Base-by-base conservation (phyloP, 2,888 invertebrate species). In the Zygothrica quintamaculata region DNA sequence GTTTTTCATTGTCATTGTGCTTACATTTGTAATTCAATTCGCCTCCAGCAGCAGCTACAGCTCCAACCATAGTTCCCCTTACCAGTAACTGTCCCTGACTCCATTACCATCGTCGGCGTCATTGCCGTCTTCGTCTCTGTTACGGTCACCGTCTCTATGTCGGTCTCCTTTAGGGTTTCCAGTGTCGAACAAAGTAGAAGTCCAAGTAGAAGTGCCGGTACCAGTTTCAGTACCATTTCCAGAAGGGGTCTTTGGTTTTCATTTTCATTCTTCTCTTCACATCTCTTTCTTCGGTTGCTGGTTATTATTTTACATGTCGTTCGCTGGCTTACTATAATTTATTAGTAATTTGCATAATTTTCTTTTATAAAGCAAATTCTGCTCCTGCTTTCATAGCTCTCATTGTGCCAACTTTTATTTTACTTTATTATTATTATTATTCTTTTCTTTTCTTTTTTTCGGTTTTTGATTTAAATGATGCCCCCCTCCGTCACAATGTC, bases 311-410 rank as follows among this genome's bases (percentile, higher is more conserved):
- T 87, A 81, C 87, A 87, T 87, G 80, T 82, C 79, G 86, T 61
- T 82, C 65, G 80, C 64, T 75, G 65, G 79, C 65, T 77, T 75
- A 79, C 84, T 80, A 80, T 86, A 84, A 84, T 88, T 88, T 86
- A 84, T 84, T 84, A 84, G 88, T 84, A 84, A 84, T 84, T 84
- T 88, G 84, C 84, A 84, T 84, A 84, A 84, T 86, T 88, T 88
- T 88, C 78, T 74, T 81, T 85, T 69, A 85, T 87, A 65, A 80
- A 77, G 79, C 78, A 79, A 59, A 82, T 80, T 74, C 55, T 70
- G 65, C 70, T 67, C n/a, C n/a, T n/a, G n/a, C n/a, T n/a, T n/a
- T n/a, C n/a, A n/a, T n/a, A n/a, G 78, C 65, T 65, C 61, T 71
- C 77, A 64, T 73, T 67, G 59, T 65, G 56, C 53, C 53, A 65